Evolutionary conservation across 2,888 invertebrate species (phyloP).

Genomic region (Mythimna vitellina): DNA sequence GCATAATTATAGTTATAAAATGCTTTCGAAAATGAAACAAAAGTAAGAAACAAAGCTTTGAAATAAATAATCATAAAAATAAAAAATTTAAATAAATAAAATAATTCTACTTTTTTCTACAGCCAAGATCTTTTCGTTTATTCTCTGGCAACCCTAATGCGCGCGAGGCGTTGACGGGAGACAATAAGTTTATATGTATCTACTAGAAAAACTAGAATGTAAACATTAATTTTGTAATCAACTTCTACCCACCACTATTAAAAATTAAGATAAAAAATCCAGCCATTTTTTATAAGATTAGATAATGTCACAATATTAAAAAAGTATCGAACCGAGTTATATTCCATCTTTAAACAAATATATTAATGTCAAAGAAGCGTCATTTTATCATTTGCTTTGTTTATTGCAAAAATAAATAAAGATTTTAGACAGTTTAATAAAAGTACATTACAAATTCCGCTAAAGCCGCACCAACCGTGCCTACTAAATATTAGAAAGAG

Average conservation of each 20-base stretch:
- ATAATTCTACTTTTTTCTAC: no score
- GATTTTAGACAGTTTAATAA: no score
- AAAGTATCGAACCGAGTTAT: neutral
- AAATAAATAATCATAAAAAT: no score
- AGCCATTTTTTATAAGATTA: neutral
- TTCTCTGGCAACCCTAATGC: constrained; percentile 4
- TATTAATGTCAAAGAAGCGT: neutral
- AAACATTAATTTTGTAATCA: neutral
- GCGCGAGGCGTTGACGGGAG: no score
- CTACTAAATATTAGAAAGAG: constrained; percentile 22
- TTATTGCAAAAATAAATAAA: neutral
- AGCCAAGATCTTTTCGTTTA: neutral
- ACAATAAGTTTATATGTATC: neutral
- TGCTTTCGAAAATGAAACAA: no score
- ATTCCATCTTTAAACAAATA: neutral
- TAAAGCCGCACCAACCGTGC: constrained; percentile 14
- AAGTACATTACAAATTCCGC: neutral
- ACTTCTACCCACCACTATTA: neutral
- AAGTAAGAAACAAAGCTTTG: no score
- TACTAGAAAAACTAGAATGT: neutral
- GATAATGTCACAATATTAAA: no score
- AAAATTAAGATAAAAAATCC: neutral
- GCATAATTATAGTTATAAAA: no score
- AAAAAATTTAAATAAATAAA: no score
- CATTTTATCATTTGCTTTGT: neutral